A percentile compares a stretch with the other conserved stretches of the same genome.
These are phyloP conservation scores for Leucozona laternaria DNA, from an alignment of 2,888 invertebrate species.

Conservation along the genomic window DNA sequence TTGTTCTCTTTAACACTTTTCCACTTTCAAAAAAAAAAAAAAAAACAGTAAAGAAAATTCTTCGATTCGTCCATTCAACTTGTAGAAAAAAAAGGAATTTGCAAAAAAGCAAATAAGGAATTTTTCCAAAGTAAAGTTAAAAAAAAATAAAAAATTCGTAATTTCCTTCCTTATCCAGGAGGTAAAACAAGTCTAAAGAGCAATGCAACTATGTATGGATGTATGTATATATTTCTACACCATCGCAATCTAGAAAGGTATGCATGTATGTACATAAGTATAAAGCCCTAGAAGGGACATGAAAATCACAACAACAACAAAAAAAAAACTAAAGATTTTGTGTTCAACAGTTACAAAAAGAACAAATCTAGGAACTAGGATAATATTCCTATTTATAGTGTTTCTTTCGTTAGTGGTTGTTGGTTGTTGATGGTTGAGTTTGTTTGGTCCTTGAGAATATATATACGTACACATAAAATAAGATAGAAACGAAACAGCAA, in stretches of 20 bases:
- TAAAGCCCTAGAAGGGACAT: conserved; percentile 15
- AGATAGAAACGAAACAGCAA: not conserved
- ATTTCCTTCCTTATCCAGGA: conserved; percentile 58
- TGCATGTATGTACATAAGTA: not conserved
- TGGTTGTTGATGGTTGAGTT: conserved; percentile 25
- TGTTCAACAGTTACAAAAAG: conserved; percentile 34
- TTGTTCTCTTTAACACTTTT: conserved; percentile 3
- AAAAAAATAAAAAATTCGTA: conserved; percentile 42
- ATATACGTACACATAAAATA: not conserved
- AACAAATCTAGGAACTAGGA: conserved; percentile 1
- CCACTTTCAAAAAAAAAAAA: not conserved
- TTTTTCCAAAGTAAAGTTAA: conserved; percentile 9
- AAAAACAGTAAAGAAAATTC: conserved; percentile 5
- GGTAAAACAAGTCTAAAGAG: conserved; percentile 10
- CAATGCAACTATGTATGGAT: conserved; percentile 19
- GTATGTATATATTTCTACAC: not conserved
- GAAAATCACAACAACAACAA: conserved; percentile 31
- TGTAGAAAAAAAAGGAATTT: not conserved
- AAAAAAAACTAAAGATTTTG: conserved; percentile 14
- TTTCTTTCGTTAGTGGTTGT: conserved; percentile 55
- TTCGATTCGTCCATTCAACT: conserved; percentile 20
- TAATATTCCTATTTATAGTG: conserved; percentile 43
- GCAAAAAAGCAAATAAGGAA: conserved; percentile 7
- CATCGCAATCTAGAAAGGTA: not conserved
- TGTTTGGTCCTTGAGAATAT: conserved; percentile 28